phyloP scores from a whole-genome alignment of 2,113 vertebrate genomes.

The Peucedramus taeniatus region DNA sequence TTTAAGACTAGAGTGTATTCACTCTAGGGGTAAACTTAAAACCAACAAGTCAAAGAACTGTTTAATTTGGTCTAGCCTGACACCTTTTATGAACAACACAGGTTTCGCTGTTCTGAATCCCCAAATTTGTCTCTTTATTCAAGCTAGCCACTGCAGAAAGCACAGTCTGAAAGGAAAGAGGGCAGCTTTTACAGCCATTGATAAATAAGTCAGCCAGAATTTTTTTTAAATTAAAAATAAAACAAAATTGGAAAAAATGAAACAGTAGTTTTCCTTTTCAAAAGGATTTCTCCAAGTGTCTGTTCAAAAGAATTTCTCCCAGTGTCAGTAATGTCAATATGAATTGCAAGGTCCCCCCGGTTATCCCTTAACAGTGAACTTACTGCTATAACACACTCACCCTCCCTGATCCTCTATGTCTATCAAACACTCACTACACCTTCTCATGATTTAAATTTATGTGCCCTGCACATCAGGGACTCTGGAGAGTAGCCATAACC shows the following conservation, averaged over 20 bases:
- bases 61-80: background rate
- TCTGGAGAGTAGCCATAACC: background rate
- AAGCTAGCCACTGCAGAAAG: background rate
- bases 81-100: background rate
- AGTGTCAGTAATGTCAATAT: background rate
- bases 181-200: background rate
- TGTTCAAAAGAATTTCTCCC: background rate
- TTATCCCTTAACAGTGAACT: background rate
- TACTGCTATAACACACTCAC: background rate
- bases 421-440: background rate
- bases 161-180: background rate
- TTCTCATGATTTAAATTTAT: background rate
- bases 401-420: background rate
- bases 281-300: background rate
- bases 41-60: background rate
- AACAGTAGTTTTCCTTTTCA: background rate
- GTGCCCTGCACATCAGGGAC: background rate
- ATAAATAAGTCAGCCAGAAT: background rate
- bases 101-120: background rate
- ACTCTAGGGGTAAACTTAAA: background rate
- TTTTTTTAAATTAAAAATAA: background rate
- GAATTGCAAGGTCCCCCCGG: background rate
- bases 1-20: background rate
- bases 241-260: background rate
- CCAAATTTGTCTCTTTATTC: background rate